Evolutionary conservation across 2,113 vertebrate species (phyloP), one percentile per base, ranked within the genome.

Genomic region (Castor canadensis): DNA sequence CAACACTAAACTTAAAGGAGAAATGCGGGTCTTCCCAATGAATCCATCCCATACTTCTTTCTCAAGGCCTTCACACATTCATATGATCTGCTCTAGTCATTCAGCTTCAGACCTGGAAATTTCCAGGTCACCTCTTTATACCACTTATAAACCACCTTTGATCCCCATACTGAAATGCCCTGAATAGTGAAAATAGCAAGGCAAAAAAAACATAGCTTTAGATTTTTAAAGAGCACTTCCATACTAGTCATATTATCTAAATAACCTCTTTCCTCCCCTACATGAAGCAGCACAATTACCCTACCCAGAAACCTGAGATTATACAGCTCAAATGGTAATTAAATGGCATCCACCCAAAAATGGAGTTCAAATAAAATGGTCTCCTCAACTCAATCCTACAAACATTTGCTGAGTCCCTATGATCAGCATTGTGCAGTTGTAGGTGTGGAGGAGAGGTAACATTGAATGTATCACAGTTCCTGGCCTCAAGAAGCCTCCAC

Each of bases 181-280:
- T 92, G 45, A 43, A 76, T 79, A 30, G 28, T 79, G 84, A 69
- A 92, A 89, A 87, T 1, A 89, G 52, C 75, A 89, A 92, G 43
- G 85, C 45, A 89, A 38, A 20, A 32, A 19, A 38, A 87, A 26
- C 38, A 19, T 32, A 28, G 20, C 38, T 83, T 94, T 80, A 13
- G 58, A 80, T 84, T 80, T 91, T 73, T 22, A 71, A 11, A 26
- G 13, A 80, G 49, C 16, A n/a, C 69, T 96, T 80, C 76, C 66
- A 43, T 35, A 58, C 17, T 54, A 32, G 89, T 69, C 22, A 22
- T 3, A 47, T 47, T 26, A 45, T 64, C 84, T 80, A 75, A 82
- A 67, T 52, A 86, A 67, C n/a, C n/a, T 67, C n/a, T 58, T 60
- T 56, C n/a, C 28, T 15, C 15, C 20, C 38, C 43, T 35, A 32